Base-by-base conservation (phyloP, 1,140 invertebrate genomes). In the Drosophila tsacasi region DNA sequence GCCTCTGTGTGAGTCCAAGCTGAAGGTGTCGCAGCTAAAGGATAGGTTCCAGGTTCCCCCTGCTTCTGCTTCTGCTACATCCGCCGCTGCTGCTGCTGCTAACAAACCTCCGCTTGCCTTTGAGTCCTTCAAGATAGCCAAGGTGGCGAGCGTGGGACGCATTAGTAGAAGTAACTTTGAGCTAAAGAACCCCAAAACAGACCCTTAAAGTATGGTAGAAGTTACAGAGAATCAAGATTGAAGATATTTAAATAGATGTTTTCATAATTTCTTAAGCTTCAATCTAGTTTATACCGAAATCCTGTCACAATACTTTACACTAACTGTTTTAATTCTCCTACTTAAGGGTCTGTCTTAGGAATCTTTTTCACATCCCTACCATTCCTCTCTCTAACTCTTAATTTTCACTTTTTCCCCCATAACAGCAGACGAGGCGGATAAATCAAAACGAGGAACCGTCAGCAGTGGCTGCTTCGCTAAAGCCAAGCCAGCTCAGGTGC, bases 1-100 rank as follows among this genome's bases (percentile, higher is more conserved):
- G 40, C 86, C 71, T 3, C 30, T 74, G 10, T 79, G 81, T 25
- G 92, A 93, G 58, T 54, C 79, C 35, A 83, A 91, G 50, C 76
- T 90, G 40, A 93, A 93, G 64, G 92, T 93, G n/a, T 92, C 84
- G 27, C 83, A 87, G 77, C 44, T 93, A 30, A 91, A 90, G 73
- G 76, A 84, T 62, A 83, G 77, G 50, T 93, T 93, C 47, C 89
- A 86, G 60, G 65, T 61, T 25, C 15, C 62, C 25, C 40, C 52
- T 47, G 62, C 62, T 65, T 23, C 72, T 50, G 21, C 58, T 40
- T 17, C 60, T 21, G 52, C 79, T 32, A 54, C 79, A 19, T 44
- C 52, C 19, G 54, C 52, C 23, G 54, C 61, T n/a, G 40, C 47
- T 25, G 47, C 66, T 49, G 69, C 69, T 69, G 69, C 64, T 72